Conservation (phyloP, 2,888 invertebrate genomes). For the Pseudanteris insignis region DNA sequence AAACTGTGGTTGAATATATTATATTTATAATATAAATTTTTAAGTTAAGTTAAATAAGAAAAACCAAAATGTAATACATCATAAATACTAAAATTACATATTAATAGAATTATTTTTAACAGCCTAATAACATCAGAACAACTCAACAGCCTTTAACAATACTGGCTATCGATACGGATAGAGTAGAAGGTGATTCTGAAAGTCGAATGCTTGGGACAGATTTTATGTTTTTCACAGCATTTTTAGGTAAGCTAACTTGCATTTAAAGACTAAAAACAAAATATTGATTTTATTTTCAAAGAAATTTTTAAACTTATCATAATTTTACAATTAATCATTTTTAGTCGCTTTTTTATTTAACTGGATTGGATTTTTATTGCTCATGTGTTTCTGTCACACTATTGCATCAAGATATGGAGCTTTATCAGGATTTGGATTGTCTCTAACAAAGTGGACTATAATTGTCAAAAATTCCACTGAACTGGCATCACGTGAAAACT, state of each 20-base stretch:
- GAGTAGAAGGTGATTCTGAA: conserved; percentile 76
- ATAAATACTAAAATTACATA: no score
- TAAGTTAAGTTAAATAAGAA: no score
- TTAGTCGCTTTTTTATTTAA: conserved; percentile 93
- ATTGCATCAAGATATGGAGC: conserved; percentile 94
- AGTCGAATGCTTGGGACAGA: conserved; percentile 89
- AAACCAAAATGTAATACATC: no score
- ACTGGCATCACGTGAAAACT: conserved; percentile 85
- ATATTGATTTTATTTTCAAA: no score
- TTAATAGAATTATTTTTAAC: no score
- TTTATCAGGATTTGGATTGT: conserved; percentile 90
- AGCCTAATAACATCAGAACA: conserved; percentile 63
- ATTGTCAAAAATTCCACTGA: conserved; percentile 93
- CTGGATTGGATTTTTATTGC: conserved; percentile 92
- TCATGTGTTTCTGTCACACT: conserved; percentile 94
- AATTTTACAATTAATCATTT: no score
- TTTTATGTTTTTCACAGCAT: conserved; percentile 91
- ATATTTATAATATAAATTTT: no score
- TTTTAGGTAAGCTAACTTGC: no score
- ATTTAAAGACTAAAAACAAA: no score
- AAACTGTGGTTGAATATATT: no score
- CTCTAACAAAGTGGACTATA: conserved; percentile 93
- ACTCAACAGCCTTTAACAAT: conserved; percentile 74
- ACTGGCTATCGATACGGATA: conserved; percentile 80
- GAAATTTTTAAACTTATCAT: no score